Percentiles rank a stretch among this genome's conserved stretches.
Evolutionary conservation across 2,113 vertebrate species (phyloP).

Genomic region (Neodontobutis hainanensis): DNA sequence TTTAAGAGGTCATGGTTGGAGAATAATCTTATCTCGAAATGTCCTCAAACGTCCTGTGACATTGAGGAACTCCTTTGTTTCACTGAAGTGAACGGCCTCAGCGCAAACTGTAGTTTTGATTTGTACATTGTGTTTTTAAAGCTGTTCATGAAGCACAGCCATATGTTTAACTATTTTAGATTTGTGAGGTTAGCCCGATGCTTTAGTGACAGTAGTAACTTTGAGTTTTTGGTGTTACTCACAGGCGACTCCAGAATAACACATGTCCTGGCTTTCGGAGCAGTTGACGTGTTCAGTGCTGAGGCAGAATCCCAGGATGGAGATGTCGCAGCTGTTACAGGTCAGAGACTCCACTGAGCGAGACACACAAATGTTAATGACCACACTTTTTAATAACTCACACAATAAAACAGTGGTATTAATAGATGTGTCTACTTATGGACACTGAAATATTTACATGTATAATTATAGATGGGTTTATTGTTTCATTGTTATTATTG

Average conservation of each 20-base stretch:
- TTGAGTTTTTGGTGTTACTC: slow-evolving; percentile 1
- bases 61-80: neutral
- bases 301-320: neutral
- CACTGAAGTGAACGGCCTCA: neutral
- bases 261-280: neutral
- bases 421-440: no score
- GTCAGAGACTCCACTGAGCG: slow-evolving; percentile 2
- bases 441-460: no score
- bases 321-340: neutral
- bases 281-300: neutral
- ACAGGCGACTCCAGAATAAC: slow-evolving; percentile 20
- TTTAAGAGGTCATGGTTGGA: neutral
- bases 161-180: no score
- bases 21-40: neutral
- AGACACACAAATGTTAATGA: neutral
- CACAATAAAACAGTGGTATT: no score
- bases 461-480: no score
- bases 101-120: neutral
- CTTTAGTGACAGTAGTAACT: no score
- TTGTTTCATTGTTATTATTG: no score
- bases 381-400: no score
- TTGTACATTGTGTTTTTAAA: no score
- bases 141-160: no score
- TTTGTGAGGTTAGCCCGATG: no score
- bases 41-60: neutral